Evolutionary conservation across 1,140 invertebrate genomes (phyloP), one percentile per base, ranked within the genome.

Genomic region (Drosophila carrolli): DNA sequence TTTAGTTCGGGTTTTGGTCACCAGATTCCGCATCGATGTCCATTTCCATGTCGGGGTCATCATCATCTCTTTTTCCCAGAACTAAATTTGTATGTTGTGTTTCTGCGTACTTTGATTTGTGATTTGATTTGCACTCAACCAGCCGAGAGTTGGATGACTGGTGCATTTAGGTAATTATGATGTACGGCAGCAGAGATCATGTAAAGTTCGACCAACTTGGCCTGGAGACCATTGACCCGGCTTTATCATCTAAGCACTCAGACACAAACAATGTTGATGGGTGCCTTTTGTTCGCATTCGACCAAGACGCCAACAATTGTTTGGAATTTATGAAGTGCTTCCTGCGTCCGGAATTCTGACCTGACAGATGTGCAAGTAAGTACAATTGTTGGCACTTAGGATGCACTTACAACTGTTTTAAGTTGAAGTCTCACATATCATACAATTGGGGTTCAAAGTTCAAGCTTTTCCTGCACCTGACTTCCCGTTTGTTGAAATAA

Each of bases 261-360:
- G 41, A 2, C 32, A 13, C 51, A 60, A 55, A 86, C 78, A 78
- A 71, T 78, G 61, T 61, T 56, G 63, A 59, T 9, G 53, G 27
- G 38, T 77, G 58, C 62, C 70, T 68, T 83, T 86, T 86, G 82
- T 86, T 86, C 75, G 63, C 63, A 55, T 40, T 55, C 48, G 38
- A 56, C 66, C 61, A 57, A 68, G 75, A 82, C 63, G 59, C 73
- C 71, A 59, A 74, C 75, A 72, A 76, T 81, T 78, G 82, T 75
- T 81, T 86, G 72, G 82, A 71, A 88, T 86, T 86, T 86, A 86
- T 86, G 81, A 86, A 86, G 83, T 82, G 82, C 78, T 86, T 86
- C 82, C 82, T 81, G 66, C 43, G 60, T 13, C 55, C 60, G 55
- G 60, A 60, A 23, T 59, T n/a, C 55, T 32, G 55, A 68, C 71